Evolutionary conservation across 2,797 vertebrate species (phyloP).

Genomic region (Chaunax sp.): DNA sequence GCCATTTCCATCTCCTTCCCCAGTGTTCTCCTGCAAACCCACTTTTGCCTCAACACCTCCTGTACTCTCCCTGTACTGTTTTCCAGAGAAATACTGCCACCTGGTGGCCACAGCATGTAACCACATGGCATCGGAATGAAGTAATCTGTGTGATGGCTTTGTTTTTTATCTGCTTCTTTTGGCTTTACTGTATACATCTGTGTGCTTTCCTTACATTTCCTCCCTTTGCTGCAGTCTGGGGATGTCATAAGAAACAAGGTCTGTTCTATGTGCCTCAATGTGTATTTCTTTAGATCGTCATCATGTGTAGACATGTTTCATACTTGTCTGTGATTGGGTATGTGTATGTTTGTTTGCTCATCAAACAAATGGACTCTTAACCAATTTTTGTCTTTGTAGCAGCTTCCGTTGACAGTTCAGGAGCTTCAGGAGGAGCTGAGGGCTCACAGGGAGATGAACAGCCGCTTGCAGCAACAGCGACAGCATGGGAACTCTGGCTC

Average conservation of each 20-base stretch:
- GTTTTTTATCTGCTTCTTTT: slow-evolving; percentile 16
- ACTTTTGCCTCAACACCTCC: background rate
- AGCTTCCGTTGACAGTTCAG: slow-evolving; percentile 93
- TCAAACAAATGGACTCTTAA: background rate
- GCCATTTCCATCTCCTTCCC: background rate
- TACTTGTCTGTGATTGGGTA: slow-evolving; percentile 14
- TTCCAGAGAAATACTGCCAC: slow-evolving; percentile 39
- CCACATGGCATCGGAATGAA: background rate
- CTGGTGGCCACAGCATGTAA: slow-evolving; percentile 50
- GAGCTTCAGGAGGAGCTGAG: slow-evolving; percentile 94
- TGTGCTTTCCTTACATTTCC: slow-evolving; percentile 72
- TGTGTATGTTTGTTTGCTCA: background rate
- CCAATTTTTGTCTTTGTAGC: slow-evolving; percentile 72
- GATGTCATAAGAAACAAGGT: slow-evolving; percentile 92
- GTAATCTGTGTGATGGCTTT: slow-evolving; percentile 9
- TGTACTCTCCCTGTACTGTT: slow-evolving; percentile 6
- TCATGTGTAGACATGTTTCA: background rate
- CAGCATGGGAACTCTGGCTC: slow-evolving; percentile 75
- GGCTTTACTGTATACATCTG: slow-evolving; percentile 58
- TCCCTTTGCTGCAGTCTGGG: slow-evolving; percentile 88
- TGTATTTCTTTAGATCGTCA: slow-evolving; percentile 52
- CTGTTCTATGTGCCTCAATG: slow-evolving; percentile 68
- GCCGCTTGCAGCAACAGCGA: slow-evolving; percentile 88
- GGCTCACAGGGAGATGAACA: slow-evolving; percentile 94
- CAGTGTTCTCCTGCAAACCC: slow-evolving; percentile 7